phyloP scores from a whole-genome alignment of 2,797 vertebrate genomes.

The Apodemus agrarius region DNA sequence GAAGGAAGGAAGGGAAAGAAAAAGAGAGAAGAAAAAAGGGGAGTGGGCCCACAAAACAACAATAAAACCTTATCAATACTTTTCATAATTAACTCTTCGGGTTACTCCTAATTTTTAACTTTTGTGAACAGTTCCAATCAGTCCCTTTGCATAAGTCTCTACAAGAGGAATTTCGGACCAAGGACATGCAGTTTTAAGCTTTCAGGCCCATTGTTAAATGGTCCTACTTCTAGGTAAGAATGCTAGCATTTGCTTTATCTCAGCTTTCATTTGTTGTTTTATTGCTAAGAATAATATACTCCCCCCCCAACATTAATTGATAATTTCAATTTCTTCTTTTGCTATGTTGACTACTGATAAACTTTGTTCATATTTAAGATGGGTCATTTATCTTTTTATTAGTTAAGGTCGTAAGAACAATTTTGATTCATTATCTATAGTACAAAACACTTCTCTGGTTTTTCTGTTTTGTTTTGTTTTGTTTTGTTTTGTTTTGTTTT shows the following conservation, averaged over 20 bases:
- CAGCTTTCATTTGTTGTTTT: neutral
- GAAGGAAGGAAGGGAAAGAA: no score
- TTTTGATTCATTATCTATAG: neutral
- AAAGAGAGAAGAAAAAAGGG: neutral
- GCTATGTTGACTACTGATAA: conserved; percentile 16
- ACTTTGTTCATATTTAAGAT: conserved; percentile 29
- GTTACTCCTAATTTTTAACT: conserved; percentile 11
- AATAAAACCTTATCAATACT: neutral
- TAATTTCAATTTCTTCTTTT: conserved; percentile 44
- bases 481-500: neutral
- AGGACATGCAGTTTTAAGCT: neutral
- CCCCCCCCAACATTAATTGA: neutral
- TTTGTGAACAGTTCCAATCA: neutral
- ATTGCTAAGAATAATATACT: conserved; percentile 39
- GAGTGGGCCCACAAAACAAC: neutral
- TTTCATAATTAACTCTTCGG: conserved; percentile 21
- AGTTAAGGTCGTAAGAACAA: neutral
- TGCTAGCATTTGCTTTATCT: neutral
- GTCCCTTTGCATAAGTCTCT: conserved; percentile 2
- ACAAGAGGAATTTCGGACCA: neutral
- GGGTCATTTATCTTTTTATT: conserved; percentile 1
- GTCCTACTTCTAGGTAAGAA: neutral
- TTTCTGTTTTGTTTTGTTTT: neutral
- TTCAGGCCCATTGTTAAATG: neutral
- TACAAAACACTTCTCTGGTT: neutral